Evolutionary conservation across 2,797 vertebrate genomes (phyloP), one percentile per base, ranked within the genome.

Genomic region (Ceryle rudis): DNA sequence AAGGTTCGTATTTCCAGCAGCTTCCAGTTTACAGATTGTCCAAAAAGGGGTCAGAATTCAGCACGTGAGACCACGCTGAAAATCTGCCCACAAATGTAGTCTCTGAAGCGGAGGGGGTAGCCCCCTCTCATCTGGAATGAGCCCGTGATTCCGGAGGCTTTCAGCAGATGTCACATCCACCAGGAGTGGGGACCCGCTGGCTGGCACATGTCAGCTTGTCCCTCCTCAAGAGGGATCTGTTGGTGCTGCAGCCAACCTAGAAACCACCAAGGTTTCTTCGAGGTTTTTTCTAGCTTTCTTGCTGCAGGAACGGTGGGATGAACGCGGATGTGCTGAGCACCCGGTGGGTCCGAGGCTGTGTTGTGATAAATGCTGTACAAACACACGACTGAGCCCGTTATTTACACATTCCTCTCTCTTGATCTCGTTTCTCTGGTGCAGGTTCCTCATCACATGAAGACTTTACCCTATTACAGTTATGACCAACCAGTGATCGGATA

Each of bases 381-480:
- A 31, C 1, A 6, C 25, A 28, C 20, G 37, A 22, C 52, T 8
- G 4, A 49, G 14, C 41, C 6, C 37, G 1, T 39, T 46, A 9
- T 33, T 81, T 10, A 93, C 22, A 1, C 19, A 3, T n/a, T 5
- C 78, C 14, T 74, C 13, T 37, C 22, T 70, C 6, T 17, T 7
- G 21, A 6, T 95, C 44, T 96, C 93, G 33, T 79, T 47, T 17
- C 39, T 28, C 67, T 18, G 71, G 10, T 18, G 42, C 93, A 99
- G 99, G 98, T 99, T 57, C 98, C 98, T 84, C 99, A 98, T 97
- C 99, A 99, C 95, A 98, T 99, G 98, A 99, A 99, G 97, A 98
- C 99, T 91, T 94, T 99, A 97, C 98, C 98, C 44, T 98, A 99
- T 95, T 99, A 99, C 98, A 98, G 98, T 98, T 99, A 98, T 29